Conservation (phyloP, 2,888 invertebrate genomes). For the Synergus japonicus region DNA sequence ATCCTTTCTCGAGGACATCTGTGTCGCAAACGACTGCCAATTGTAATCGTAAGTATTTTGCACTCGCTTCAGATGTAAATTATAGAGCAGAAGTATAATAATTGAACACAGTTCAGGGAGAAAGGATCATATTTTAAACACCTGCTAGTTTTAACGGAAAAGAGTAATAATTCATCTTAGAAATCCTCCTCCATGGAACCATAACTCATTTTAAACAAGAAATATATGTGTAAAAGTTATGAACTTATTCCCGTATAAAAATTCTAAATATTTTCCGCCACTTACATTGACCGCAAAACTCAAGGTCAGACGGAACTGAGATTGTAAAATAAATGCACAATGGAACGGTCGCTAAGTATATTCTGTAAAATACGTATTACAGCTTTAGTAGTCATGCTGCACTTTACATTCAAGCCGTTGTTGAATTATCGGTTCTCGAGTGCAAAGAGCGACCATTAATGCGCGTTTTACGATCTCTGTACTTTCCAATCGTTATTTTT, state of each 20-base stretch:
- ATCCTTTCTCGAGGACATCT: conserved; percentile 25
- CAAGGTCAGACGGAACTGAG: not conserved
- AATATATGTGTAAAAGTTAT: too few species aligned
- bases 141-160: not conserved
- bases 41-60: conserved; percentile 12
- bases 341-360: not conserved
- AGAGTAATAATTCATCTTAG: not conserved
- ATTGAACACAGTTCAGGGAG: not conserved
- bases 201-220: conserved; percentile 1
- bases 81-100: conserved; percentile 13
- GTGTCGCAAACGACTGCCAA: conserved; percentile 5
- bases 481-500: conserved; percentile 8
- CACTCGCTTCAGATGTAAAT: conserved; percentile 29
- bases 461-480: not conserved
- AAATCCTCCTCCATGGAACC: not conserved
- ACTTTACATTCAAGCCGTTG: not conserved
- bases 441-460: conserved; percentile 3
- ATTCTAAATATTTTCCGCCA: not conserved
- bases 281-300: not conserved
- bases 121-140: conserved; percentile 9
- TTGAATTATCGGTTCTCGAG: not conserved
- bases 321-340: not conserved
- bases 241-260: too few species aligned
- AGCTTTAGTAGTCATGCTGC: not conserved
- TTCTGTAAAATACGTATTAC: not conserved